Conservation (phyloP, 2,888 invertebrate species). For the Dione juno region DNA sequence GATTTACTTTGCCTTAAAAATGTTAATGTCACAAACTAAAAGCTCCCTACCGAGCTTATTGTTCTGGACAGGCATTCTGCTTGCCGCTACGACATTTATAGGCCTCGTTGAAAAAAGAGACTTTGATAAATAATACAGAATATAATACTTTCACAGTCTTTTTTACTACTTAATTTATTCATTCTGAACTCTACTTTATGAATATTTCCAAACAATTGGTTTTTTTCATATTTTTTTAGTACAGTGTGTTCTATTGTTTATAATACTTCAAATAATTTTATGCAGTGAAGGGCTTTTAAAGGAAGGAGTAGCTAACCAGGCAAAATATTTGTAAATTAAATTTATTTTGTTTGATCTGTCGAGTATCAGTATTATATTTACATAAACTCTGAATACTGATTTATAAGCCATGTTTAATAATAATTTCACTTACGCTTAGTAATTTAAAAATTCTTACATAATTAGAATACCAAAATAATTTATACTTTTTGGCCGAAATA, state of each 20-base stretch:
- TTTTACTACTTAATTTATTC: conserved; percentile 11
- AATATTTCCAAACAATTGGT: conserved; percentile 12
- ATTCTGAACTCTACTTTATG: conserved; percentile 10
- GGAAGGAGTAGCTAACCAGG: not conserved
- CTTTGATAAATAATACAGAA: conserved; percentile 30
- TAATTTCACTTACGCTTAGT: not conserved
- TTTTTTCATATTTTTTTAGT: not conserved
- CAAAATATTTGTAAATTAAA: not conserved
- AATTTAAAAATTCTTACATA: too few species aligned
- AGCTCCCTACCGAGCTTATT: conserved; percentile 34
- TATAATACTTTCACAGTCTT: conserved; percentile 11
- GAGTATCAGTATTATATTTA: too few species aligned
- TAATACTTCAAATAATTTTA: conserved; percentile 2
- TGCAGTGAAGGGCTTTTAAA: not conserved
- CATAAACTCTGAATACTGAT: not conserved
- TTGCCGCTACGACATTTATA: conserved; percentile 39
- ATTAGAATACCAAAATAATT: too few species aligned
- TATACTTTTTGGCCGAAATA: too few species aligned
- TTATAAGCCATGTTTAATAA: too few species aligned
- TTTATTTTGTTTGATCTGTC: not conserved
- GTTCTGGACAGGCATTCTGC: conserved; percentile 32
- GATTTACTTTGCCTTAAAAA: conserved; percentile 1
- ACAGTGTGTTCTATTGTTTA: not conserved
- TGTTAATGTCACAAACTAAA: conserved; percentile 25
- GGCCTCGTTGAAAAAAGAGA: conserved; percentile 35